Evolutionary conservation across 2,888 invertebrate species (phyloP).

Genomic region (Orchesella flavescens): DNA sequence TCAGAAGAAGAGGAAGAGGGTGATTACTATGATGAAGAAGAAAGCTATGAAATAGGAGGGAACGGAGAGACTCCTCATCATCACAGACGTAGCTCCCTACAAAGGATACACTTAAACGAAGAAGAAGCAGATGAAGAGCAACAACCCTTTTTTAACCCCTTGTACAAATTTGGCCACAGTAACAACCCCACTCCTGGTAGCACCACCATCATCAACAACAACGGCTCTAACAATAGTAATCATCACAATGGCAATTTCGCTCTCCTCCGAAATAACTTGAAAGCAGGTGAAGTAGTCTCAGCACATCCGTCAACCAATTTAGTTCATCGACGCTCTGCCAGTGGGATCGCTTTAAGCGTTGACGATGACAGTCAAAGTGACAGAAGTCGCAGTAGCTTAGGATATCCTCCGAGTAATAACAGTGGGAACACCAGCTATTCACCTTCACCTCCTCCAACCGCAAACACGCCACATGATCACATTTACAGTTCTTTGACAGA

Average conservation of each 20-base stretch:
- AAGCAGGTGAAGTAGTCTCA: neutral
- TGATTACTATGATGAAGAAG: slow-evolving; percentile 52
- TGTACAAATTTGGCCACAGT: slow-evolving; percentile 54
- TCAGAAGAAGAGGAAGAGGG: slow-evolving; percentile 55
- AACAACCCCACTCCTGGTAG: slow-evolving; percentile 22
- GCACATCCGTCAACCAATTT: slow-evolving; percentile 14
- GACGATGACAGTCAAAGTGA: slow-evolving; percentile 66
- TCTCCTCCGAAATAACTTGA: slow-evolving; percentile 48
- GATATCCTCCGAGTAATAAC: slow-evolving; percentile 58
- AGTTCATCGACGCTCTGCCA: slow-evolving; percentile 26
- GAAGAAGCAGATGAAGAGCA: slow-evolving; percentile 36
- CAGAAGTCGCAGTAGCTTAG: slow-evolving; percentile 66
- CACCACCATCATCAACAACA: neutral
- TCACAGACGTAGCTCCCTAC: slow-evolving; percentile 51
- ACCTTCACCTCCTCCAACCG: slow-evolving; percentile 60
- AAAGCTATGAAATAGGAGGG: slow-evolving; percentile 5
- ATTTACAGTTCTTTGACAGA: slow-evolving; percentile 62
- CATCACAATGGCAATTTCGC: slow-evolving; percentile 19
- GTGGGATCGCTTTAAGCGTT: slow-evolving; percentile 56
- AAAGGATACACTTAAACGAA: slow-evolving; percentile 54
- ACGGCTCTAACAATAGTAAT: slow-evolving; percentile 6
- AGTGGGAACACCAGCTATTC: slow-evolving; percentile 55
- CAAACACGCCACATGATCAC: slow-evolving; percentile 50
- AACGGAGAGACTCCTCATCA: slow-evolving; percentile 33
- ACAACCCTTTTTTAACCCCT: slow-evolving; percentile 63